phyloP scores from a whole-genome alignment of 2,888 invertebrate genomes.

The Hirtodrosophila trivittata region DNA sequence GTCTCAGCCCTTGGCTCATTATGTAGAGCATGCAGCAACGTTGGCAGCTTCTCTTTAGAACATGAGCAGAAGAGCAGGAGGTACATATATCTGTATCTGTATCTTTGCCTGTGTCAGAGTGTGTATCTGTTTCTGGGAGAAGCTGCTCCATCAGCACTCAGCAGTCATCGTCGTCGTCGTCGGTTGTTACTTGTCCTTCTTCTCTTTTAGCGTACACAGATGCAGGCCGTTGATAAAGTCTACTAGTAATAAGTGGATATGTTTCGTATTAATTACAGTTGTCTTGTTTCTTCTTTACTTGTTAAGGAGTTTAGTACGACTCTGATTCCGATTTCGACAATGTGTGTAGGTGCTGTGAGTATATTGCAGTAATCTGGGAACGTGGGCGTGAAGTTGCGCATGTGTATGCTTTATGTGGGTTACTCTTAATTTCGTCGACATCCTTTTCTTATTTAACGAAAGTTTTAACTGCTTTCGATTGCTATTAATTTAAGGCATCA shows the following conservation, averaged over 20 bases:
- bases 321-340: conserved; percentile 4
- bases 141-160: conserved; percentile 9
- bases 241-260: conserved; percentile 66
- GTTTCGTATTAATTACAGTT: conserved; percentile 68
- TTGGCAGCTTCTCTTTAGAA: too few species aligned
- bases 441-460: too few species aligned
- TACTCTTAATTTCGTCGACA: too few species aligned
- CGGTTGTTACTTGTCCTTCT: conserved; percentile 17
- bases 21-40: not conserved
- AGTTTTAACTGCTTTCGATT: too few species aligned
- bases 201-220: conserved; percentile 37
- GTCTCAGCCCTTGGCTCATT: conserved; percentile 25
- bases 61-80: not conserved
- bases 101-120: conserved; percentile 4
- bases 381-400: too few species aligned
- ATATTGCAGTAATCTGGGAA: too few species aligned
- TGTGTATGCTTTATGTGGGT: too few species aligned
- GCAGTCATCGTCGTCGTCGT: conserved; percentile 36
- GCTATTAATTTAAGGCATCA: too few species aligned
- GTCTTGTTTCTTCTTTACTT: conserved; percentile 26
- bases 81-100: not conserved
- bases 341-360: conserved; percentile 5
- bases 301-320: conserved; percentile 39
- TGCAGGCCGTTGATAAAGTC: conserved; percentile 57
- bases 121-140: conserved; percentile 1